Conservation (phyloP, 2,797 vertebrate species). For the Pyrrhura leucotis region DNA sequence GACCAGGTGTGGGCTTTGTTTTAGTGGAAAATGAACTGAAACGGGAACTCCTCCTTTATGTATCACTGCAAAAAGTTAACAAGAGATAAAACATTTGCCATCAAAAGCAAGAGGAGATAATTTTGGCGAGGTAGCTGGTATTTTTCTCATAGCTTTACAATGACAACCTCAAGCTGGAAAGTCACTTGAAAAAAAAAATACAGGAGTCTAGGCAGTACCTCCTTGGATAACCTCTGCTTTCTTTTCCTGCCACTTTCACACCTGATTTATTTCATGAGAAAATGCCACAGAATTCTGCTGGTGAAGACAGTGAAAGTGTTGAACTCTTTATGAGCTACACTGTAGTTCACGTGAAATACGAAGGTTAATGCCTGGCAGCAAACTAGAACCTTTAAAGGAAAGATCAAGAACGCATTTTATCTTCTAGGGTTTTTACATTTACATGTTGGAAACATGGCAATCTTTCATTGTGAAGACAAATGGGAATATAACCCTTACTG, state of each 20-base stretch:
- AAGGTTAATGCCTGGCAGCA: background rate
- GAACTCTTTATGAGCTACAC: background rate
- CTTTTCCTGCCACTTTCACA: background rate
- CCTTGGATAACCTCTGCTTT: background rate
- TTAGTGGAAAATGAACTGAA: background rate
- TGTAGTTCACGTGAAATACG: background rate
- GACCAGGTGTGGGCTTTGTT: background rate
- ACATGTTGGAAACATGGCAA: background rate
- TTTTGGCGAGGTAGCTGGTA: background rate
- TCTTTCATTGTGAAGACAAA: background rate
- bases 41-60: background rate
- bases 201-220: background rate
- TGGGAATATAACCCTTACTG: background rate
- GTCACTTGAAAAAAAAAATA: background rate
- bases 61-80: background rate
- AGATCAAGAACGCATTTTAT: background rate
- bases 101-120: background rate
- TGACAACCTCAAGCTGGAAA: background rate
- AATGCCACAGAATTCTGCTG: background rate
- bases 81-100: background rate
- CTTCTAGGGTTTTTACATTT: background rate
- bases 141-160: background rate
- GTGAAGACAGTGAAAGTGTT: background rate
- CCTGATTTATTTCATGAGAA: background rate
- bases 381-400: background rate